Evolutionary conservation across 2,888 invertebrate genomes (phyloP), one percentile per base, ranked within the genome.

Genomic region (Noctua pronuba): DNA sequence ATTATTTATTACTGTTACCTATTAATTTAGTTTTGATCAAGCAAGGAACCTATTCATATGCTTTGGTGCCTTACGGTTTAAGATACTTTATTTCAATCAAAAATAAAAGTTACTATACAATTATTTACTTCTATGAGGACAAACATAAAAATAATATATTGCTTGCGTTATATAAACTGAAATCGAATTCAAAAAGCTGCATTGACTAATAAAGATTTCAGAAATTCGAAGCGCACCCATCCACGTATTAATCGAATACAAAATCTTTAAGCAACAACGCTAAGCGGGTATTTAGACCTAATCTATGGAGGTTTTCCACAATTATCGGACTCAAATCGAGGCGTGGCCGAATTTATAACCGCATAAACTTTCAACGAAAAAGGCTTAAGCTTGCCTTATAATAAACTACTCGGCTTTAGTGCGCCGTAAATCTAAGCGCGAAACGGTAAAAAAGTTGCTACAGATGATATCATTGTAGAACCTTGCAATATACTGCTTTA

Each of bases 321-420:
- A 92, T 93, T 92, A 92, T 93, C 92, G 88, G 86, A 80, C 89
- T 86, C 58, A 86, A 89, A 93, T 93, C 91, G 87, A 89, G 92
- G 92, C 91, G 91, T 90, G 92, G 90, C 83, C 84, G 77, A 91
- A 94, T 94, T 94, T 93, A 94, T 91, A 92, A 91, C 92, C 87
- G 86, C 90, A 92, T 92, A 91, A 92, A 93, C 90, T 90, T 91
- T 87, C 88, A 86, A 90, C 90, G 89, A 91, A 92, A 92, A 92
- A 83, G 89, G 89, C 86, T 87, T 86, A 86, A 88, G 89, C 84
- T 84, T 81, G 79, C 78, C 64, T 84, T 89, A 77, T 86, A 85
- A 86, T 90, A 88, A 88, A 89, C 86, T 84, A 86, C 82, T 86
- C 76, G 83, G 82, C 80, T 90, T 88, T 87, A 89, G 73, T 88